Evolutionary conservation across 2,888 invertebrate genomes (phyloP), one percentile per base, ranked within the genome.

Genomic region (Chouioia cunea): DNA sequence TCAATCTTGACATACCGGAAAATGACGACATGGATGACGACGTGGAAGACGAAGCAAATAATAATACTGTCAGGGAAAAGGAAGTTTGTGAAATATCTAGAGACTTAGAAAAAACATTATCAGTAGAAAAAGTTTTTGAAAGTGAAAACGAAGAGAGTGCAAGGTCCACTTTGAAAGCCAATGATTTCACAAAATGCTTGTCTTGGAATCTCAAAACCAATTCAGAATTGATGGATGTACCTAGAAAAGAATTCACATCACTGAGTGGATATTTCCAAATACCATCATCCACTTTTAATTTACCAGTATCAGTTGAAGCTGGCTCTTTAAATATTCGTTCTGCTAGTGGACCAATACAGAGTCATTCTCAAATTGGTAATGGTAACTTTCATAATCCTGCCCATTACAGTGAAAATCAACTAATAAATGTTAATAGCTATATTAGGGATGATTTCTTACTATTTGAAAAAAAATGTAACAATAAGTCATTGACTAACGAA

Each of bases 1-100:
- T 79, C 3, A 76, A 80, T 75, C 70, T 79, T n/a, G 79, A 79
- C 48, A 73, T 79, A 56, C 76, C 76, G 8, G 79, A 79, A 56
- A 74, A 73, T 53, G 75, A 77, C 47, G 67, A 67, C 4, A 69
- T 60, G 4, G 74, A 73, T 36, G 22, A 52, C n/a, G n/a, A n/a
- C 16, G 53, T 64, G 16, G 66, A 77, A 23, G 67, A 50, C 14
- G 54, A 75, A n/a, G n/a, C n/a, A n/a, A 66, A 65, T 56, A 59
- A 73, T 3, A 36, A 59, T 58, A 58, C 59, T 4, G 53, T 44
- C 23, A 47, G 46, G 43, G 20, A 46, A 50, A 16, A 58, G 14
- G 52, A 46, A 10, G 27, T 16, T 60, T 54, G n/a, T n/a, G n/a
- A 36, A n/a, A 8, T 2, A 18, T 4, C 8, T 23, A 56, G 3